Evolutionary conservation across 2,888 invertebrate species (phyloP).

Genomic region (Nasonovia ribisnigri): DNA sequence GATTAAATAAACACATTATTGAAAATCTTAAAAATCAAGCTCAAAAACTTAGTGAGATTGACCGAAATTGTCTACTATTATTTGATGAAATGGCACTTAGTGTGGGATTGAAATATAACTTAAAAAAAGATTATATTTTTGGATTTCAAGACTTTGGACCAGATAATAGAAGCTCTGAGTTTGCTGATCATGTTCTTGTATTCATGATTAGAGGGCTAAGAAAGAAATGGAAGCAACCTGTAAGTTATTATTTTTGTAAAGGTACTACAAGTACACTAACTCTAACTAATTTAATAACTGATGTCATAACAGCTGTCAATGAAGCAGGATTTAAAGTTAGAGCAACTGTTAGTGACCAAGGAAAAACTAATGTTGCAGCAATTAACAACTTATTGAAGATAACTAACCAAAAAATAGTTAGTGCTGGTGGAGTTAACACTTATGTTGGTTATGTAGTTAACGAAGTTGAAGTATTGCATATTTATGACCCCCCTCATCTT

Average conservation of each 20-base stretch:
- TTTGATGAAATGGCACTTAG: background rate
- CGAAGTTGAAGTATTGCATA: background rate
- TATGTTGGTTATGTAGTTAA: background rate
- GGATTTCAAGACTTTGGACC: background rate
- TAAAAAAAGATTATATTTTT: background rate
- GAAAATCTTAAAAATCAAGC: background rate
- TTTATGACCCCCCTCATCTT: background rate
- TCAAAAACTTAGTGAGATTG: background rate
- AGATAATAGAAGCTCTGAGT: background rate
- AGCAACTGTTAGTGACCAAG: background rate
- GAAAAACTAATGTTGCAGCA: slow-evolving; percentile 3
- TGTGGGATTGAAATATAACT: background rate
- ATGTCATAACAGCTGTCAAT: background rate
- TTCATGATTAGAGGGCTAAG: background rate
- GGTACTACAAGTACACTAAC: background rate
- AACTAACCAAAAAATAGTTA: background rate
- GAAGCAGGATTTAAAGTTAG: background rate
- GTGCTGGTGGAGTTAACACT: background rate
- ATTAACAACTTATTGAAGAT: background rate
- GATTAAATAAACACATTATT: background rate
- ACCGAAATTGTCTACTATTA: background rate
- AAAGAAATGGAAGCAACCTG: slow-evolving; percentile 1
- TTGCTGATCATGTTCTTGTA: background rate
- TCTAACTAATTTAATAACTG: background rate
- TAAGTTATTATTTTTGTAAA: background rate